Base-by-base conservation (phyloP, 2,797 vertebrate genomes). In the Delichon dasypus region DNA sequence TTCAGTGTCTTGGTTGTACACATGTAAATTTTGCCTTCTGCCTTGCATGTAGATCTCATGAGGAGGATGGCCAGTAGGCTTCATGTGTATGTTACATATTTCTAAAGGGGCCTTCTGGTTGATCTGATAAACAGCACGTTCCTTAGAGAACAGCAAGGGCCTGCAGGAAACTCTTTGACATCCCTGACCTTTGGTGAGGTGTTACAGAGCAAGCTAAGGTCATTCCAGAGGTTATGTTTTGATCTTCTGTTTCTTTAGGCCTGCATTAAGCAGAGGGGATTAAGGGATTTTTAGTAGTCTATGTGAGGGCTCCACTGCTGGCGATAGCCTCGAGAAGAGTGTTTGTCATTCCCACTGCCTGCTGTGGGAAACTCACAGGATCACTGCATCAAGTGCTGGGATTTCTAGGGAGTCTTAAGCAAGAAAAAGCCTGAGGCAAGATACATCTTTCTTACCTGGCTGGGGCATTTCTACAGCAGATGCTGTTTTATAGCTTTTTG, bases 201-300 rank as follows among this genome's bases (percentile, higher is more conserved):
- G 74, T 78, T 84, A 29, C 54, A 73, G 88, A 84, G 78, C 67
- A 82, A 60, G 64, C 73, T 58, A 18, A 86, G 91, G 95, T 91
- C 89, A 61, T 30, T 64, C 38, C 36, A 75, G 84, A 62, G 95
- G 65, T 64, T 85, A 50, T 89, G 80, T 91, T 94, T 94, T 90
- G 79, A 72, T 93, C 58, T 38, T 45, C 64, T 86, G 27, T 54
- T 92, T 27, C 65, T 93, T 82, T 72, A 78, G 81, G 81, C 87
- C 80, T 80, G 92, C 50, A 54, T 42, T 76, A 90, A 95, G 72
- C 48, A 36, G 53, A 92, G 54, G 27, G 85, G 81, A 95, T 97
- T 91, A 97, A 96, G 67, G 84, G 89, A 95, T 80, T 95, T 95
- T 94, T 51, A 73, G 77, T 54, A 51, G 78, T 68, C 26, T 30